Evolutionary conservation across 2,797 vertebrate genomes (phyloP), one percentile per base, ranked within the genome.

Genomic region (Tapera naevia): DNA sequence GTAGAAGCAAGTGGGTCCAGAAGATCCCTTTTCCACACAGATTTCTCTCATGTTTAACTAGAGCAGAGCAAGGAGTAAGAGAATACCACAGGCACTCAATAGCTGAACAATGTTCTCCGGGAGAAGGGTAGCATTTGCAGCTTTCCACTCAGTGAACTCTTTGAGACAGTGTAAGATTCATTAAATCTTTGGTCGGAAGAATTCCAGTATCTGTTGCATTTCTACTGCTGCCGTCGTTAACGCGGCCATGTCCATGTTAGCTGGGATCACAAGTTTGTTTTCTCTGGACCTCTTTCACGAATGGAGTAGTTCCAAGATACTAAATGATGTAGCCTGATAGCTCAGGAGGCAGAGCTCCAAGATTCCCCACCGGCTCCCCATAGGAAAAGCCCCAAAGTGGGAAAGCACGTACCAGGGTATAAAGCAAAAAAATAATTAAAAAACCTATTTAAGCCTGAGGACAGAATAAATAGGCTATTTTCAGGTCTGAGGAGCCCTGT

Each of bases 281-380:
- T 98, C 93, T 96, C 97, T 98, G 98, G 98, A 98, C 97, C 91
- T 75, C 86, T 76, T 96, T 97, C 95, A 87, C 37, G n/a, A 91
- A 97, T 97, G 97, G 97, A 98, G 94, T 69, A 74, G 75, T 94
- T 98, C 98, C 98, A 98, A 97, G 94, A 95, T 74, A 93, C 91
- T 97, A 94, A 97, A 97, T 48, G 96, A 93, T 96, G 96, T 93
- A 97, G 97, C 62, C 85, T 95, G 97, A 98, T 96, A 96, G 96
- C 75, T 72, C 64, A 71, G 65, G 73, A 97, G 97, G 97, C 97
- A 96, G 76, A 5, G 73, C 85, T 97, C 97, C 98, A 98, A 97
- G 90, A 89, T 88, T 96, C 79, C 94, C 80, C 75, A 91, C 23
- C 11, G 1, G 81, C 80, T 56, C 92, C 88, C 61, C 84, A 81